Percentiles rank a stretch among this genome's conserved stretches.
These are phyloP conservation scores for Ailurus styani DNA, from an alignment of 2,113 vertebrate species.

Conservation along the genomic window DNA sequence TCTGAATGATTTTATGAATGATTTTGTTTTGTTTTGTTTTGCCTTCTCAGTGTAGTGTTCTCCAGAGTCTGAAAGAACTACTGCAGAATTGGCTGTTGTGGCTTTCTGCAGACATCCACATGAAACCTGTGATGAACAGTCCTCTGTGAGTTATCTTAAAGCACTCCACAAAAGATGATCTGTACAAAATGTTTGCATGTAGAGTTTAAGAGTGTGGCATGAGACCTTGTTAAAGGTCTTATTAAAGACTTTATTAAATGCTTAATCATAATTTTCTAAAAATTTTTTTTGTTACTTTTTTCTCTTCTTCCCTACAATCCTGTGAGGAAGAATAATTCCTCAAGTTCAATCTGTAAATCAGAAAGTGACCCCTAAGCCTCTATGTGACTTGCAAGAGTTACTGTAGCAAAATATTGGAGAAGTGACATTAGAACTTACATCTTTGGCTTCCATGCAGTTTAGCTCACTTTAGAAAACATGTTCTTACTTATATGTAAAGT, in stretches of 20 bases:
- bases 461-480: slow-evolving; percentile 18
- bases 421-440: neutral
- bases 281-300: neutral
- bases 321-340: neutral
- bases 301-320: neutral
- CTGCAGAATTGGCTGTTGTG: slow-evolving; percentile 92
- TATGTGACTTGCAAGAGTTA: slow-evolving; percentile 16
- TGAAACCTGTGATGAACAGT: slow-evolving; percentile 56
- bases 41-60: slow-evolving; percentile 86
- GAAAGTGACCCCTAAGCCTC: neutral
- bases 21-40: slow-evolving; percentile 41
- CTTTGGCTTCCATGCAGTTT: slow-evolving; percentile 16
- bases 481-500: slow-evolving; percentile 11
- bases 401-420: neutral
- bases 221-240: neutral
- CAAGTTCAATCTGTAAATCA: slow-evolving; percentile 18
- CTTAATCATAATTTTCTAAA: neutral
- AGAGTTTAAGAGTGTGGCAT: neutral
- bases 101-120: slow-evolving; percentile 80
- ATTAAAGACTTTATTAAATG: too few relatives aligned
- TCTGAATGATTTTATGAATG: slow-evolving; percentile 35
- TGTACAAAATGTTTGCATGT: neutral
- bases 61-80: slow-evolving; percentile 90
- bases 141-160: slow-evolving; percentile 75
- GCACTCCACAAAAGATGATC: neutral